Evolutionary conservation across 2,888 invertebrate species (phyloP).

Genomic region (Torymus auratus): DNA sequence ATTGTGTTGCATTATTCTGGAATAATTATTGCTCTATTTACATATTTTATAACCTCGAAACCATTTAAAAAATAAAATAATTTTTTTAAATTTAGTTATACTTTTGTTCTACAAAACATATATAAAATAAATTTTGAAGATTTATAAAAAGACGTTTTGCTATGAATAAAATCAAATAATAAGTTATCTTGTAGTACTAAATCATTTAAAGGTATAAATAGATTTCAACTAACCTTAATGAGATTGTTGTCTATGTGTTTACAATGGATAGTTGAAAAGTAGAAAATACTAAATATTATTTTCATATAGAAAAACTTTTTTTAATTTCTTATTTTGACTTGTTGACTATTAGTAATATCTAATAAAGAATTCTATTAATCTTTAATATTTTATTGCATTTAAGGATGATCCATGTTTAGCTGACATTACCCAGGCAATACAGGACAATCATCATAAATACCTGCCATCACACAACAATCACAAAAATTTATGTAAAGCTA

Average conservation of each 20-base stretch:
- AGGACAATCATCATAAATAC: constrained; percentile 60
- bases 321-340: too few relatives aligned
- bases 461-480: constrained; percentile 61
- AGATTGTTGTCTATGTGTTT: neutral
- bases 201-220: constrained; percentile 3
- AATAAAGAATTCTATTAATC: neutral
- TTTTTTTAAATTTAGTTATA: too few relatives aligned
- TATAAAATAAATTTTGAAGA: neutral
- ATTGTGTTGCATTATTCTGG: too few relatives aligned
- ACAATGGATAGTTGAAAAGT: neutral
- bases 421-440: constrained; percentile 45
- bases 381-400: constrained; percentile 16
- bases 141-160: neutral
- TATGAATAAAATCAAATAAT: neutral
- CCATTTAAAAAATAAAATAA: too few relatives aligned
- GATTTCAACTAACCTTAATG: neutral
- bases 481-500: constrained; percentile 65
- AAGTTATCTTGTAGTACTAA: neutral
- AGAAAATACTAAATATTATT: too few relatives aligned
- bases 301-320: too few relatives aligned
- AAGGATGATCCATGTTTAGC: constrained; percentile 39
- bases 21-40: too few relatives aligned
- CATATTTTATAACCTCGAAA: too few relatives aligned
- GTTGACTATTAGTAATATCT: too few relatives aligned
- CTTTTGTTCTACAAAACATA: neutral